phyloP scores from a whole-genome alignment of 37 sponge, comb jelly and placozoan genomes.

The Bolinopsis microptera region DNA sequence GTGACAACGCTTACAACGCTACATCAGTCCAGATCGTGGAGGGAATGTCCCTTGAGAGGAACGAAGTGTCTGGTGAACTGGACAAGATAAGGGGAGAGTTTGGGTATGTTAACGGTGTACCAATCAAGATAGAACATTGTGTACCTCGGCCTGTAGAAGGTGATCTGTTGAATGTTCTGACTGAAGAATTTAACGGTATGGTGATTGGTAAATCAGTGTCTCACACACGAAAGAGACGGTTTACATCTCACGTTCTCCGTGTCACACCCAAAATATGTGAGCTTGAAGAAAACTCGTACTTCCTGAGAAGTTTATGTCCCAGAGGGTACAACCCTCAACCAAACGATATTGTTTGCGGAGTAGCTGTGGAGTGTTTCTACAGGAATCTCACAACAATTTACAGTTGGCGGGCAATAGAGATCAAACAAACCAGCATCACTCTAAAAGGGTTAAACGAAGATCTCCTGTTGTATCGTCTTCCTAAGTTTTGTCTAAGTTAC shows the following conservation, averaged over 20 bases:
- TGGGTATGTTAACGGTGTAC: slow-evolving; percentile 12
- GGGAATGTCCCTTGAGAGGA: background rate
- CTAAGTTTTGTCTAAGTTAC: slow-evolving; percentile 26
- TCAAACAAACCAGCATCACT: background rate
- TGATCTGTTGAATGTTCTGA: background rate
- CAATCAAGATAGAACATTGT: background rate
- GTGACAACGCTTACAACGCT: background rate
- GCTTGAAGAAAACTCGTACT: slow-evolving; percentile 25
- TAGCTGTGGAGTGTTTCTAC: slow-evolving; percentile 46
- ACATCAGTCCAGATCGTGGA: background rate
- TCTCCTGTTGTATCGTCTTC: background rate
- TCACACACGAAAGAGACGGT: slow-evolving; percentile 34
- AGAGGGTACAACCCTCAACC: slow-evolving; percentile 21
- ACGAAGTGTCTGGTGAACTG: background rate
- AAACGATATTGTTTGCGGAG: slow-evolving; percentile 36
- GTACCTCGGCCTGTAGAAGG: background rate
- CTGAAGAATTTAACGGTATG: slow-evolving; percentile 3
- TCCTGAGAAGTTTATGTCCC: slow-evolving; percentile 1
- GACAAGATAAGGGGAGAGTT: background rate
- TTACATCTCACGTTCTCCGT: slow-evolving; percentile 9
- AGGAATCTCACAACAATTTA: background rate
- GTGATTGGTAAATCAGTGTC: background rate
- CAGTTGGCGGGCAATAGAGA: slow-evolving; percentile 44
- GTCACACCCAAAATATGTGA: slow-evolving; percentile 5
- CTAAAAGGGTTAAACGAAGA: background rate